Evolutionary conservation across 1,140 invertebrate genomes (phyloP), one percentile per base, ranked within the genome.

Genomic region (Drosophila guanche): DNA sequence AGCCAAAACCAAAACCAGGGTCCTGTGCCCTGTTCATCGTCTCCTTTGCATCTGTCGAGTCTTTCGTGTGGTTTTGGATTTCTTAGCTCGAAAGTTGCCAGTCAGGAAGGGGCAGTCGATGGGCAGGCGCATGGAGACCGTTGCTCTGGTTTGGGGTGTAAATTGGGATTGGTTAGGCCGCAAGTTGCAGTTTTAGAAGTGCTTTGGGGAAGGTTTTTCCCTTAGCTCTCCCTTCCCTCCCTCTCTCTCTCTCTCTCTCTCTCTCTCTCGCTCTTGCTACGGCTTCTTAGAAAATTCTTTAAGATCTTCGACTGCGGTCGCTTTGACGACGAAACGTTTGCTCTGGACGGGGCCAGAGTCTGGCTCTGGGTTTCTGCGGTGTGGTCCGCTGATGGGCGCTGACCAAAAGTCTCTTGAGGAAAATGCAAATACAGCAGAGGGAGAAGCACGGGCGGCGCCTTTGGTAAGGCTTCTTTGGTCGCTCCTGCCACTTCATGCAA

Each of bases 51-150:
- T 83, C 79, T 83, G 79, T 79, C 40, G 70, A 72, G 84, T 89
- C 84, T 89, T 89, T 89, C 81, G 84, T 89, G 84, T 89, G 84
- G 84, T 89, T 89, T 89, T 84, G 79, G 79, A 89, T 89, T 84
- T 89, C 84, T 89, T 89, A 65, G 76, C 57, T 70, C 63, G 61
- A 79, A 89, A 89, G 60, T 89, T 89, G 29, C 42, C 76, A 72
- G 76, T 48, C 71, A 66, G 7, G n/a, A 48, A 45, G 42, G 20
- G 14, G n/a, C n/a, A n/a, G n/a, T n/a, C 16, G 6, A n/a, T 42
- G 16, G 29, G 20, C 16, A 16, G 58, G 14, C 27, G 59, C n/a
- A 65, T 10, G n/a, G 33, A 20, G 16, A 20, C 16, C 16, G 10
- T 1, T 37, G 10, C 1, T 37, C 3, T 4, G 4, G 4, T 8